Base-by-base conservation (phyloP, 2,113 vertebrate genomes). In the Pachypanchax playfairii region DNA sequence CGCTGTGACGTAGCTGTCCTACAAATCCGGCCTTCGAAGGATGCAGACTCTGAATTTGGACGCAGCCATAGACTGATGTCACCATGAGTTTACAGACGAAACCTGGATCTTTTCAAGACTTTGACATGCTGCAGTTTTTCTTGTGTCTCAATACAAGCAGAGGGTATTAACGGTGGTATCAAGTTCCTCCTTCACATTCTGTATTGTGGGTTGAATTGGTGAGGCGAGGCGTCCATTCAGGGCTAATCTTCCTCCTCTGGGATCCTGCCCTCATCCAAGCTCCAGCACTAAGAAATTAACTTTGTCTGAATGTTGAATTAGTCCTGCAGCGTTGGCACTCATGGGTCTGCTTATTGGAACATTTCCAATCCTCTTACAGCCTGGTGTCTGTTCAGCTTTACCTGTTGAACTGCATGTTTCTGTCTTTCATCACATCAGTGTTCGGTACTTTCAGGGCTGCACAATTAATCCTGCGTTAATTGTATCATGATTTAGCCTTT, bases 391-490 rank as follows among this genome's bases (percentile, higher is more conserved):
- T 22, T 53, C 47, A 35, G 26, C 20, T 12, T 47, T 47, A 70
- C 56, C 55, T 63, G 51, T 28, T 48, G 43, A n/a, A 46, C 18
- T 9, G 10, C 9, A 1, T 3, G 12, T 13, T 51, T 9, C 51
- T 47, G 48, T 12, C 31, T 9, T 39, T 44, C 39, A 10, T 36
- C 21, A n/a, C 52, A 54, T 31, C 60, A 13, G 24, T 7, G 11
- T 1, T 41, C 4, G 35, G 24, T 0, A 28, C 42, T 55, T 65
- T 61, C 1, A 0, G 38, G 11, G 29, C 42, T 18, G 44, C 49
- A 17, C 33, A 46, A 66, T 80, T 73, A 80, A 82, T 69, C 49
- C 36, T 11, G 33, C 1, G 10, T n/a, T 78, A 79, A 86, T 63
- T 50, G 59, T 42, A 65, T 55, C 15, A 22, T 38, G 65, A 50